Conservation (phyloP, 2,888 invertebrate genomes). For the Drosophila ezoana region DNA sequence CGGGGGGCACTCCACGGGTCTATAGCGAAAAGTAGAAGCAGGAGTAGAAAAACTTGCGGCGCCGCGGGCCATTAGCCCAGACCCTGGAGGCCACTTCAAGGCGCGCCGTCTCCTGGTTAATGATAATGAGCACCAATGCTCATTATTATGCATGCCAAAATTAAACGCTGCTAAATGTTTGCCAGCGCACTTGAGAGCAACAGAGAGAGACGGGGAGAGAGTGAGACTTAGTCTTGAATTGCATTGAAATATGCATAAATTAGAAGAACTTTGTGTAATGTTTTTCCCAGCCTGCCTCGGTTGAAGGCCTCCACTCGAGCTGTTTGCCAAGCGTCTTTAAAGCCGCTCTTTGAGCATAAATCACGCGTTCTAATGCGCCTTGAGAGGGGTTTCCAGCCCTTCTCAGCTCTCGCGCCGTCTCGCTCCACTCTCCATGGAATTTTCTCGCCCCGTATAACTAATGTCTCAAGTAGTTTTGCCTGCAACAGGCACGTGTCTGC, state of each 20-base stretch:
- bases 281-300: neutral
- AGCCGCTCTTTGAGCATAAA: slow-evolving; percentile 44
- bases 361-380: slow-evolving; percentile 49
- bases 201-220: too few species aligned
- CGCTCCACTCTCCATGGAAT: neutral
- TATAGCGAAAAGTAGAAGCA: neutral
- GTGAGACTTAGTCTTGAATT: slow-evolving; percentile 5
- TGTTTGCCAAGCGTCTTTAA: slow-evolving; percentile 57
- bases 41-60: slow-evolving; percentile 45
- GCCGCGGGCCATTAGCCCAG: slow-evolving; percentile 74
- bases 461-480: slow-evolving; percentile 58
- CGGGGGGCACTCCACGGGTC: slow-evolving; percentile 2
- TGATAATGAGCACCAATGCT: slow-evolving; percentile 69
- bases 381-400: neutral
- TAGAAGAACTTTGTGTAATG: slow-evolving; percentile 34
- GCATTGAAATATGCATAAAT: slow-evolving; percentile 64
- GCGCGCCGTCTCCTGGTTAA: slow-evolving; percentile 53
- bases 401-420: neutral
- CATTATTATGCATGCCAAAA: slow-evolving; percentile 76
- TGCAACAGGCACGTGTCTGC: slow-evolving; percentile 52
- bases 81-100: slow-evolving; percentile 72
- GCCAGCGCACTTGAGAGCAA: slow-evolving; percentile 40
- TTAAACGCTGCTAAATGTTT: slow-evolving; percentile 72
- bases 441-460: slow-evolving; percentile 20
- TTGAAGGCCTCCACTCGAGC: slow-evolving; percentile 26